phyloP scores from a whole-genome alignment of 2,797 vertebrate genomes.

The Margarornis squamiger region DNA sequence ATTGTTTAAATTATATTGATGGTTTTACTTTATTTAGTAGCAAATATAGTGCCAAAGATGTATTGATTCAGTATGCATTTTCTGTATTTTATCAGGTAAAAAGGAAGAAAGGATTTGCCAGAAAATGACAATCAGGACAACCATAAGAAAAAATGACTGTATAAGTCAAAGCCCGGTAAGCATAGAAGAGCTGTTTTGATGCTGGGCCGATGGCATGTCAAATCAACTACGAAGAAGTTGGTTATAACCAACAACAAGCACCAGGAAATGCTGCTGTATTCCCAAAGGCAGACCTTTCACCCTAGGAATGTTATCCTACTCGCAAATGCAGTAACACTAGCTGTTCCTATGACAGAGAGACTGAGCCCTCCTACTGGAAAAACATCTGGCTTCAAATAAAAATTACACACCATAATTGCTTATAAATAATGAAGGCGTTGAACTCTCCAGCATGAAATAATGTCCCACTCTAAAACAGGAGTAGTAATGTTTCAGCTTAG shows the following conservation, averaged over 20 bases:
- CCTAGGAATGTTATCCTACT: background rate
- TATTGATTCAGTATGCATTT: background rate
- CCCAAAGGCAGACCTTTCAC: background rate
- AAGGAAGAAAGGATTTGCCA: constrained; percentile 95
- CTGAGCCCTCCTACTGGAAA: background rate
- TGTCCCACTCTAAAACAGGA: background rate
- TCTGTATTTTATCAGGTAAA: constrained; percentile 84
- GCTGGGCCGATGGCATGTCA: background rate
- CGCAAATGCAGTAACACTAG: background rate
- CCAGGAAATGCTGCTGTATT: background rate
- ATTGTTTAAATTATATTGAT: background rate
- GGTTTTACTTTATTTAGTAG: background rate
- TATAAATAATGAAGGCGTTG: background rate
- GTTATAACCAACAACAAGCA: background rate
- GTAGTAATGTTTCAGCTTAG: background rate
- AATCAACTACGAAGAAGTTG: background rate
- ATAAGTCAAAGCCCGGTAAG: constrained; percentile 93
- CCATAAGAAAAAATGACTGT: constrained; percentile 94
- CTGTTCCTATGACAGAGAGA: background rate
- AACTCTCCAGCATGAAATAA: background rate
- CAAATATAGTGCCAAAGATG: background rate
- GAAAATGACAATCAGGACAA: constrained; percentile 91
- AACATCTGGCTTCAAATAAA: background rate
- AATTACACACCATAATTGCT: background rate
- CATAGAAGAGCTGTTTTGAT: background rate